Conservation (phyloP, 1,140 invertebrate genomes). For the Halesus radiatus region DNA sequence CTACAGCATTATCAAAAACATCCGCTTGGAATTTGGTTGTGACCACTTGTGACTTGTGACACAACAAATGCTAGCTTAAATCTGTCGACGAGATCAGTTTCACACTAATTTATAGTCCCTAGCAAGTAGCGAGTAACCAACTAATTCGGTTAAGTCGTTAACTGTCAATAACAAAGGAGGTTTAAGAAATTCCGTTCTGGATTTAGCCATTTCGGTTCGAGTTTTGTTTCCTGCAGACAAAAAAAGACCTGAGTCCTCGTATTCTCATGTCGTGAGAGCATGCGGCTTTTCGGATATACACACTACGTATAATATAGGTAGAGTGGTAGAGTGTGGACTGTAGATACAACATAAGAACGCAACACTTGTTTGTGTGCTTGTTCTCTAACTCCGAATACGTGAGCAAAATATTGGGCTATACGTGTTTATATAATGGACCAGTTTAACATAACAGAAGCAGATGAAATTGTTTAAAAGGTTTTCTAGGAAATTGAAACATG, state of each 20-base stretch:
- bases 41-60: too few species aligned
- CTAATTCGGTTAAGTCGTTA: neutral
- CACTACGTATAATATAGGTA: neutral
- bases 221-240: slow-evolving; percentile 11
- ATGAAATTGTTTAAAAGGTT: too few species aligned
- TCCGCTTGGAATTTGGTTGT: slow-evolving; percentile 4
- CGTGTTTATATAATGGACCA: neutral
- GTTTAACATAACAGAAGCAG: neutral
- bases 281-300: neutral
- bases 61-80: neutral
- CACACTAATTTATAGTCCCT: slow-evolving; percentile 2
- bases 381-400: neutral
- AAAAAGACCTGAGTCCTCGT: neutral
- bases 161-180: slow-evolving; percentile 3
- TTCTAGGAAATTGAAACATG: too few species aligned
- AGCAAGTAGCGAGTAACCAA: neutral
- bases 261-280: neutral
- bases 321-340: too few species aligned
- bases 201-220: slow-evolving; percentile 5
- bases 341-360: too few species aligned
- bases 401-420: neutral
- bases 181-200: neutral
- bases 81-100: slow-evolving; percentile 2
- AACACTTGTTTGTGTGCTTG: neutral
- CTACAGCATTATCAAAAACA: neutral